A percentile compares a stretch with the other conserved stretches of the same genome.
Conservation (phyloP, 2,113 vertebrate genomes). For the Tetrax tetrax region DNA sequence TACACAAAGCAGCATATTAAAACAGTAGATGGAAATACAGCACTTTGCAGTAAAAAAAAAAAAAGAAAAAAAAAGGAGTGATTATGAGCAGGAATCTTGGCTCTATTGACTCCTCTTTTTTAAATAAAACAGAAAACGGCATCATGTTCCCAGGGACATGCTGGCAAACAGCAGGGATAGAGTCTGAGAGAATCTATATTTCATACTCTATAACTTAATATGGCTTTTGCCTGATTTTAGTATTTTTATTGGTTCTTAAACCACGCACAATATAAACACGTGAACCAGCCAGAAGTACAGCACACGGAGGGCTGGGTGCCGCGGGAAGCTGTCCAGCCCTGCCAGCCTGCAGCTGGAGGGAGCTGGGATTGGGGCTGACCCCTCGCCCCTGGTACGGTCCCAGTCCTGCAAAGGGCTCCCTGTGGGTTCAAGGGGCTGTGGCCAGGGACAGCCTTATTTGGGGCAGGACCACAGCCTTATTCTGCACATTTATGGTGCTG, state of each 20-base stretch:
- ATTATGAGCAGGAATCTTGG: slow-evolving; percentile 58
- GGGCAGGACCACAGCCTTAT: background rate
- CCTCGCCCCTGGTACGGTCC: background rate
- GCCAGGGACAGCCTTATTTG: background rate
- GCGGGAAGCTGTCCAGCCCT: background rate
- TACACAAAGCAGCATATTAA: slow-evolving; percentile 23
- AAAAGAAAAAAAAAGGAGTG: background rate
- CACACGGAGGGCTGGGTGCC: background rate
- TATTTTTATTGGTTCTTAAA: slow-evolving; percentile 39
- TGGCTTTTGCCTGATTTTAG: slow-evolving; percentile 24
- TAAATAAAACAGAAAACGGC: slow-evolving; percentile 1
- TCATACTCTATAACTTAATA: slow-evolving; percentile 46
- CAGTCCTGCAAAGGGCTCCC: background rate
- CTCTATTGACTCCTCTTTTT: background rate
- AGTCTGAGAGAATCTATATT: slow-evolving; percentile 33
- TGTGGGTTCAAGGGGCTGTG: background rate
- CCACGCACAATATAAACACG: background rate
- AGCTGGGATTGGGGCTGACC: background rate
- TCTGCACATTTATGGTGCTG: slow-evolving; percentile 28
- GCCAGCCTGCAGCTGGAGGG: slow-evolving; percentile 1
- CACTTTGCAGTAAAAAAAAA: background rate
- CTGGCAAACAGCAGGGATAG: slow-evolving; percentile 34
- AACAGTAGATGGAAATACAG: slow-evolving; percentile 36
- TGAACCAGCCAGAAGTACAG: background rate
- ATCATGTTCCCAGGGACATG: slow-evolving; percentile 43